Base-by-base conservation (phyloP, 1,140 invertebrate species). In the Drosophila nikananu region DNA sequence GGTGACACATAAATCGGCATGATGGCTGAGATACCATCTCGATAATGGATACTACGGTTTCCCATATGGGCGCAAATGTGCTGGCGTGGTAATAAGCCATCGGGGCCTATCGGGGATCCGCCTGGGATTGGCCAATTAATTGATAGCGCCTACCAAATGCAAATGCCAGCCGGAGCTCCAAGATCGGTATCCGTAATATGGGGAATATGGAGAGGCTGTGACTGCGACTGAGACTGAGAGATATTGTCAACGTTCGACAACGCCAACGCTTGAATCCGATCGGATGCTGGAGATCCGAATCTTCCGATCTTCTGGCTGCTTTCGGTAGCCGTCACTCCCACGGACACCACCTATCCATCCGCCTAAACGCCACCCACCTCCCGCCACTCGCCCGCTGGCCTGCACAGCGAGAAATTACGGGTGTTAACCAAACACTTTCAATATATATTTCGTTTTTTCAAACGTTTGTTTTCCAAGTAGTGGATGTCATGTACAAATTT, bases 71-170 rank as follows among this genome's bases (percentile, higher is more conserved):
- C 19, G 66, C 64, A 75, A 10, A n/a, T n/a, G 30, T 3, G 2
- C 15, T 35, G 32, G 17, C 27, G 30, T 55, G 52, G 32, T 19
- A 55, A 23, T 17, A 13, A 25, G 54, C 54, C 54, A 57, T 57
- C 35, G 35, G 39, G 49, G 49, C 23, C 27, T 48, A 66, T 66
- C 42, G 32, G 2, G n/a, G 27, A 48, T 65, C 23, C 65, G 60
- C 68, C 73, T 80, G 81, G 83, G 83, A 78, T 77, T 83, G 83
- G 80, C 84, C 73, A 80, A 66, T 81, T 75, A 68, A 64, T 61
- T 80, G 78, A 83, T 75, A 54, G 67, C 74, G 62, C 61, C 46
- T 46, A 37, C 21, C 54, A 42, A 76, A 83, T 83, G 64, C 80
- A 79, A 83, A 83, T 83, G 81, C 49, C 80, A 72, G 21, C 21